Evolutionary conservation across 2,888 invertebrate species (phyloP).

Genomic region (Chloromyia formosa): DNA sequence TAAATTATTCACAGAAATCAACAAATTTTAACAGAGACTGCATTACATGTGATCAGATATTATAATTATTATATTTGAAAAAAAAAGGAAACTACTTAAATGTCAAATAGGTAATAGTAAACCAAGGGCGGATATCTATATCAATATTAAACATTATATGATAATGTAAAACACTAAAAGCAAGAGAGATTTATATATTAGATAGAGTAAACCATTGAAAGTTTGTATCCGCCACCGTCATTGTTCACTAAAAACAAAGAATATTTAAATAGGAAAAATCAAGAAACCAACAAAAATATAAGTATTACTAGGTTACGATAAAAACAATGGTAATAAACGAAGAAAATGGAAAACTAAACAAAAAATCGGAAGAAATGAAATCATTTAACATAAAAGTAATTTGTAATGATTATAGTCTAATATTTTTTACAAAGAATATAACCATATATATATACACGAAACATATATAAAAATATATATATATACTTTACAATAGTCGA

Average conservation of each 20-base stretch:
- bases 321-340: constrained; percentile 8
- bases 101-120: constrained; percentile 45
- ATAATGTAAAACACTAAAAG: background rate
- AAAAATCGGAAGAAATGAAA: constrained; percentile 32
- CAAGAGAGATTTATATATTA: constrained; percentile 41
- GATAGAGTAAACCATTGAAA: constrained; percentile 34
- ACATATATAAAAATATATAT: constrained; percentile 46
- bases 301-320: too few relatives aligned
- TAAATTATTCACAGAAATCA: constrained; percentile 17
- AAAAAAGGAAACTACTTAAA: constrained; percentile 45
- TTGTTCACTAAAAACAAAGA: constrained; percentile 48
- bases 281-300: constrained; percentile 17
- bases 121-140: constrained; percentile 36
- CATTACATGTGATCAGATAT: constrained; percentile 66
- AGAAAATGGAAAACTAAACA: constrained; percentile 8
- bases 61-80: constrained; percentile 52
- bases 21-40: constrained; percentile 58
- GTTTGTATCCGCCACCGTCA: constrained; percentile 47
- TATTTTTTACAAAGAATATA: constrained; percentile 49
- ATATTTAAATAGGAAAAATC: constrained; percentile 25
- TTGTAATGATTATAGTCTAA: constrained; percentile 48
- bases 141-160: constrained; percentile 30
- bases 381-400: constrained; percentile 45
- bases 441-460: constrained; percentile 49
- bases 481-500: constrained; percentile 57